Conservation (phyloP, 2,888 invertebrate genomes). For the Latrodectus hesperus region DNA sequence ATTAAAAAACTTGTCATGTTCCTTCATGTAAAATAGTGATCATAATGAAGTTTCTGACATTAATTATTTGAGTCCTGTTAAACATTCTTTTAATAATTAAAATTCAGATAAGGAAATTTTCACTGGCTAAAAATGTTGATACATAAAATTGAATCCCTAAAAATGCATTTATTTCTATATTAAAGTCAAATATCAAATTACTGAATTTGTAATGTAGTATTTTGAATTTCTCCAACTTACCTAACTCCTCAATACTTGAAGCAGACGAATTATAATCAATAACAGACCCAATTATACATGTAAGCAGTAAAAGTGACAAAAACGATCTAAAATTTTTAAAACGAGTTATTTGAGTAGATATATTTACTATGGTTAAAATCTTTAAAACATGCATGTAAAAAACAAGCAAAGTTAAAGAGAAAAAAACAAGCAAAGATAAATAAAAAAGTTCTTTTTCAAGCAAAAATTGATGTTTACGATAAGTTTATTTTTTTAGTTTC, state of each 20-base stretch:
- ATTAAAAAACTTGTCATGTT: no score
- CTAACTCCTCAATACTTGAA: background rate
- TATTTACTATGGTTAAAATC: background rate
- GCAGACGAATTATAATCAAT: conserved; percentile 23
- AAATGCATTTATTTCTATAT: background rate
- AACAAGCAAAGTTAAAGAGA: no score
- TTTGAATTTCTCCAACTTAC: conserved; percentile 26
- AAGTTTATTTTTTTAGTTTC: background rate
- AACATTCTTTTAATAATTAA: no score
- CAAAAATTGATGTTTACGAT: background rate
- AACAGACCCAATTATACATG: conserved; percentile 12
- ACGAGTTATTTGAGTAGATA: background rate
- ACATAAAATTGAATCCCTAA: background rate
- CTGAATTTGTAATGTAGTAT: background rate
- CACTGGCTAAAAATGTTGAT: background rate
- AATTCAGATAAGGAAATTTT: background rate
- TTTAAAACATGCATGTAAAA: background rate
- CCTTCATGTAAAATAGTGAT: no score
- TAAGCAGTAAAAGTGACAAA: conserved; percentile 25
- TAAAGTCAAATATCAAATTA: background rate
- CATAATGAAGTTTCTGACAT: no score
- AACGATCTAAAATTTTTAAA: conserved; percentile 21
- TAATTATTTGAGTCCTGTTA: no score
- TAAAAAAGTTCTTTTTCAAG: background rate
- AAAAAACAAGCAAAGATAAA: no score